These are phyloP conservation scores for Meles meles DNA, from an alignment of 2,113 vertebrate species.

Conservation along the genomic window DNA sequence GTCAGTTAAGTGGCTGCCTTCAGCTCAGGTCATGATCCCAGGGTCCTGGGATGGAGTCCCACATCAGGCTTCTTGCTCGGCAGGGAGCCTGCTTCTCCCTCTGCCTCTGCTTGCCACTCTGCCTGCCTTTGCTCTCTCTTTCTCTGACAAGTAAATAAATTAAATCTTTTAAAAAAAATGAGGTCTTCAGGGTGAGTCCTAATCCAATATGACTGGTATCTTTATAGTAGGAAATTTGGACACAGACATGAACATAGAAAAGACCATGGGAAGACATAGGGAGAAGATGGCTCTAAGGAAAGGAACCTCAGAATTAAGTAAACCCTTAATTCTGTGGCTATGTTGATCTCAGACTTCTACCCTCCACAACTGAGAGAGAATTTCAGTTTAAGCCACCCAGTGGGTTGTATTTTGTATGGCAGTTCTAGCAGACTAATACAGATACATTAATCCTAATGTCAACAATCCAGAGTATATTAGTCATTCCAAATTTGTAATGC, in stretches of 20 bases:
- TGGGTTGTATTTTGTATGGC: background rate
- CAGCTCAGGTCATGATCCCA: too few relatives aligned
- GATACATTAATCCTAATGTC: background rate
- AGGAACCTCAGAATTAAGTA: constrained; percentile 4
- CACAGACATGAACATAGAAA: background rate
- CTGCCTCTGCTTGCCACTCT: too few relatives aligned
- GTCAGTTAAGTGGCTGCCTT: too few relatives aligned
- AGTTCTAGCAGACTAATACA: background rate
- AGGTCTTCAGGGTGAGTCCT: background rate
- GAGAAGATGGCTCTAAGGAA: background rate
- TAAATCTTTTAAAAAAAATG: background rate
- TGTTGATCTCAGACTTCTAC: background rate
- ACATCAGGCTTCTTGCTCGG: too few relatives aligned
- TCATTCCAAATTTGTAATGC: background rate
- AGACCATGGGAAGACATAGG: background rate
- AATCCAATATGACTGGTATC: background rate
- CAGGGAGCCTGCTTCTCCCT: too few relatives aligned
- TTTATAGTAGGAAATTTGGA: background rate
- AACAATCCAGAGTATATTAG: background rate
- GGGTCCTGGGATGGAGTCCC: too few relatives aligned
- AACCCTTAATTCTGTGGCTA: background rate
- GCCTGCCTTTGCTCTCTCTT: too few relatives aligned
- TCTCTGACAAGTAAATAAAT: too few relatives aligned
- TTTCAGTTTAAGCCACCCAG: background rate
- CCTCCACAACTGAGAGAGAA: background rate